A percentile compares a stretch with the other conserved stretches of the same genome.
phyloP scores from a whole-genome alignment of 37 sponge, comb jelly and placozoan species.

The Chondrilla cf. caribensis region DNA sequence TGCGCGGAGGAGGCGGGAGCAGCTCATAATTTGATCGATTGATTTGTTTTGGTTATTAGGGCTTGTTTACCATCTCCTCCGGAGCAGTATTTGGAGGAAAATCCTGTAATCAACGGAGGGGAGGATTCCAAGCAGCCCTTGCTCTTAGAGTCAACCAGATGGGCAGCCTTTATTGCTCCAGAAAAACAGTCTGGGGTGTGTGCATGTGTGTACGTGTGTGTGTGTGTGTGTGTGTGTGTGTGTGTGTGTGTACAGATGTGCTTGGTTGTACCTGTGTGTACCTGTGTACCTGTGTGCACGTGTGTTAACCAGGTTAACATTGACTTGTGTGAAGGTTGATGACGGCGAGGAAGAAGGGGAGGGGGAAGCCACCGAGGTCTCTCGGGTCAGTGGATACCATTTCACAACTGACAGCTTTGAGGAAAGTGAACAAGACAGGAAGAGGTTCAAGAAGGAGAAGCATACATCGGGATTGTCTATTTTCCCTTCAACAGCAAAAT shows the following conservation, averaged over 20 bases:
- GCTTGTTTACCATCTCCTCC: neutral
- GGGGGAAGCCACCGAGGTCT: too few relatives aligned
- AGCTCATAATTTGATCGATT: neutral
- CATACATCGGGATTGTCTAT: neutral
- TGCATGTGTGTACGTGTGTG: neutral
- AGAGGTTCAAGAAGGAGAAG: neutral
- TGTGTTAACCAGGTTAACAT: too few relatives aligned
- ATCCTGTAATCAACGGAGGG: neutral
- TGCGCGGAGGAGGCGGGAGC: neutral
- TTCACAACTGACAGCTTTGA: slow-evolving; percentile 1
- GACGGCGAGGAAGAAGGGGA: neutral
- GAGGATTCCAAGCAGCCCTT: neutral
- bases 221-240: neutral
- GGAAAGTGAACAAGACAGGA: neutral
- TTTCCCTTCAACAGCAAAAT: too few relatives aligned
- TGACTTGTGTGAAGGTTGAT: neutral
- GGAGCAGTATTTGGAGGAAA: slow-evolving; percentile 20
- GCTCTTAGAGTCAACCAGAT: slow-evolving; percentile 9
- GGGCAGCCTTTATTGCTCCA: slow-evolving; percentile 9
- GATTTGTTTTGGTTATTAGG: neutral
- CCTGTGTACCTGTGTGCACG: too few relatives aligned
- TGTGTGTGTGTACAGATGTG: too few relatives aligned
- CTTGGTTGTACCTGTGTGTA: too few relatives aligned
- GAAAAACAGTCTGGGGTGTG: neutral
- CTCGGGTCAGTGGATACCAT: slow-evolving; percentile 3